Percentiles rank a stretch among this genome's conserved stretches.
phyloP scores from a whole-genome alignment of 2,888 invertebrate species.

The Mechanitis mazaeus region DNA sequence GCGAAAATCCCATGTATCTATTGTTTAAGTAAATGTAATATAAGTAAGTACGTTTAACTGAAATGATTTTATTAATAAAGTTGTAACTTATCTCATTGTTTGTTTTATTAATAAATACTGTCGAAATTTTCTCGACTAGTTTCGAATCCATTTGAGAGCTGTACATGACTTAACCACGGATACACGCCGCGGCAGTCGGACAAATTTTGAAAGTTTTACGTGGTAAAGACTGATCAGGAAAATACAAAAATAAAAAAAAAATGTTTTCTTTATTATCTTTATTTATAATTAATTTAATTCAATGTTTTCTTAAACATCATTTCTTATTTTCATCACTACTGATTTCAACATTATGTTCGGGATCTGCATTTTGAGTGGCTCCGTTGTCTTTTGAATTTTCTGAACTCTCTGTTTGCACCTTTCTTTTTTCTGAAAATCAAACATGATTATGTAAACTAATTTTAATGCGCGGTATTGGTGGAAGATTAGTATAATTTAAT shows the following conservation, averaged over 20 bases:
- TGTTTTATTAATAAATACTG: constrained; percentile 6
- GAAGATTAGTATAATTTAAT: too few species aligned
- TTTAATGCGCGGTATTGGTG: neutral
- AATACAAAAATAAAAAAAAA: neutral
- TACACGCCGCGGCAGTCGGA: too few species aligned
- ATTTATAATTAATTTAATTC: constrained; percentile 7
- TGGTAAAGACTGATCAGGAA: too few species aligned
- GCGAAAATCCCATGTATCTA: constrained; percentile 9
- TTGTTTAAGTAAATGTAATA: neutral
- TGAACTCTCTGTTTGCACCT: constrained; percentile 29
- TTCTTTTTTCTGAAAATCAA: constrained; percentile 42
- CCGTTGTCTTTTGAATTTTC: constrained; percentile 29
- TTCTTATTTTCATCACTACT: constrained; percentile 25
- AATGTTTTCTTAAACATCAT: constrained; percentile 2
- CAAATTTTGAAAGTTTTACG: too few species aligned
- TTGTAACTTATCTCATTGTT: constrained; percentile 4
- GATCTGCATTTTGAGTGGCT: constrained; percentile 21
- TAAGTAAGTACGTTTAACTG: constrained; percentile 10
- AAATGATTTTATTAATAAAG: constrained; percentile 20
- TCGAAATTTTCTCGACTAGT: too few species aligned
- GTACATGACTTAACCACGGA: too few species aligned
- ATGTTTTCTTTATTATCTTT: constrained; percentile 4
- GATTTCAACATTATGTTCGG: constrained; percentile 30
- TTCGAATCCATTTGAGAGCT: too few species aligned
- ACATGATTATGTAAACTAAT: neutral